Percentiles rank a stretch among this genome's conserved stretches.
Conservation (phyloP, 1,140 invertebrate species). For the Diuraphis noxia region DNA sequence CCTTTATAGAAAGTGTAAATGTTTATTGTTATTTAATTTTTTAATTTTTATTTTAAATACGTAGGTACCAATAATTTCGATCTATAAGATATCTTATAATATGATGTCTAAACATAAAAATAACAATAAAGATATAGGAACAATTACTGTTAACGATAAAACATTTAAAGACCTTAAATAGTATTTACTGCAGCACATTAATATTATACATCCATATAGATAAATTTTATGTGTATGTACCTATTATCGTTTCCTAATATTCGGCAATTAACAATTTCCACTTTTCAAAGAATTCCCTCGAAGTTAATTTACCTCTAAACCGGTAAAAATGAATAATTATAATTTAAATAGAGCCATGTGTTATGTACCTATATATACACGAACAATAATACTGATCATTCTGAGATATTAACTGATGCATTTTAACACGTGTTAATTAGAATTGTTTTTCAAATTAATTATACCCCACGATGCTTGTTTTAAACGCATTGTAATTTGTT, state of each 20-base stretch:
- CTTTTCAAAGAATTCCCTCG: neutral
- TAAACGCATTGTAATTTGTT: constrained; percentile 12
- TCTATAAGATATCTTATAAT: neutral
- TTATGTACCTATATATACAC: neutral
- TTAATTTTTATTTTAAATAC: neutral
- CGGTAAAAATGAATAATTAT: constrained; percentile 4
- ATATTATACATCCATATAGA: neutral
- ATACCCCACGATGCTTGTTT: neutral
- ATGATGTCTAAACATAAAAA: neutral
- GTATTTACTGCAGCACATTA: neutral
- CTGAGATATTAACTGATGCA: neutral
- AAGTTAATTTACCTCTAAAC: neutral
- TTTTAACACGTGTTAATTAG: constrained; percentile 1
- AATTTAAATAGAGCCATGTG: neutral
- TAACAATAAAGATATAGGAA: neutral
- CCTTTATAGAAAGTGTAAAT: neutral
- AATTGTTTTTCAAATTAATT: neutral
- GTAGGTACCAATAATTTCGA: neutral
- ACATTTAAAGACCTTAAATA: neutral
- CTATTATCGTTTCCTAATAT: neutral
- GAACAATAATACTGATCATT: neutral
- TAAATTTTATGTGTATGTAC: neutral
- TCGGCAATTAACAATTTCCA: neutral
- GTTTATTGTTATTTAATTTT: neutral
- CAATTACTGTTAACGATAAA: neutral